Conservation (phyloP, 2,888 invertebrate species). For the Agrochola macilenta region DNA sequence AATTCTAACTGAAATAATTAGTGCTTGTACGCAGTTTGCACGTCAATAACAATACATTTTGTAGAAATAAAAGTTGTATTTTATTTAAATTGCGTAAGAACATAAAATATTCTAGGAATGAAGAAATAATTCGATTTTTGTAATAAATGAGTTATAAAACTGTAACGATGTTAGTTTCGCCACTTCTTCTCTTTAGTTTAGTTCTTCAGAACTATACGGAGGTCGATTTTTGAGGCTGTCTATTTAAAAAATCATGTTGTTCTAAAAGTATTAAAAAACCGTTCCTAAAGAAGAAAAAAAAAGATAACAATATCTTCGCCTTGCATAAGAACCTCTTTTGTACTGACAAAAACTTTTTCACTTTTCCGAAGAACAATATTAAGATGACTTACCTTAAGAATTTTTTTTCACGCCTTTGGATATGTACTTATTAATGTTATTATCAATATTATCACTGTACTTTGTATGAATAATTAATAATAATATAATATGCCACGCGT, state of each 20-base stretch:
- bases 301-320: not conserved
- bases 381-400: constrained; percentile 42
- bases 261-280: not conserved
- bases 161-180: not conserved
- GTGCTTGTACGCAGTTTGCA: not conserved
- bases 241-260: not conserved
- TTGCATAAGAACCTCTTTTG: not conserved
- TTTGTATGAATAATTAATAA: constrained; percentile 2
- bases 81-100: not conserved
- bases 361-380: not conserved
- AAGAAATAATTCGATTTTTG: not conserved
- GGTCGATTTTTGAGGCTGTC: not conserved
- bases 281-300: not conserved
- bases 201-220: no score
- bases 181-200: not conserved
- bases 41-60: not conserved
- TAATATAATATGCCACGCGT: constrained; percentile 37
- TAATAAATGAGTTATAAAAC: not conserved
- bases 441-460: constrained; percentile 32
- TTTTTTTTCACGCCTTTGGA: constrained; percentile 35
- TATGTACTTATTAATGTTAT: not conserved
- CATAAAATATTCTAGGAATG: not conserved
- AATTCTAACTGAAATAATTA: not conserved
- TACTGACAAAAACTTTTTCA: no score
- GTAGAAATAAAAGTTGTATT: not conserved